Evolutionary conservation across 2,113 vertebrate genomes (phyloP).

Genomic region (Martes martes): DNA sequence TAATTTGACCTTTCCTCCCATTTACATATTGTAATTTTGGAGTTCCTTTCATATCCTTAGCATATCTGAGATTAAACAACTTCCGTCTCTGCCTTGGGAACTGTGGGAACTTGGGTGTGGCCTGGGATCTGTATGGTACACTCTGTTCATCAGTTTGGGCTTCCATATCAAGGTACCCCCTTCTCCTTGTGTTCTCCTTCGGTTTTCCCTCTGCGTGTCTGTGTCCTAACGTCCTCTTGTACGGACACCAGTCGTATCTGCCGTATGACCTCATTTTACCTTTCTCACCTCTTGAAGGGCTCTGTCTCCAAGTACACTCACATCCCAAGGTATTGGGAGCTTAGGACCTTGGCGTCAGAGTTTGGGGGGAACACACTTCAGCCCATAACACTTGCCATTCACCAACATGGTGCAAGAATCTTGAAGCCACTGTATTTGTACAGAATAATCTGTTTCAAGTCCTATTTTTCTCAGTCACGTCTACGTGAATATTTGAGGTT

Average conservation of each 20-base stretch:
- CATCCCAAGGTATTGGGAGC: not conserved
- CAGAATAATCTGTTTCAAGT: conserved; percentile 33
- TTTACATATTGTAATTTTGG: not conserved
- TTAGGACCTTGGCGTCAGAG: not conserved
- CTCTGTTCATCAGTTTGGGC: not conserved
- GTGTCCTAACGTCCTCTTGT: not conserved
- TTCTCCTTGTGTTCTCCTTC: not conserved
- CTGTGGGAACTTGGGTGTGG: not conserved
- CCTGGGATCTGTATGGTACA: not conserved
- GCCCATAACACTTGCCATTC: not conserved
- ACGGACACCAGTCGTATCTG: not conserved
- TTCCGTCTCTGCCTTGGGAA: not conserved
- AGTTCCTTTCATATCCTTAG: not conserved
- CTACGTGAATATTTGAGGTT: conserved; percentile 47
- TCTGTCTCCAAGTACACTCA: not conserved
- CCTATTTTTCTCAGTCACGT: not conserved
- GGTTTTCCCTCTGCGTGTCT: not conserved
- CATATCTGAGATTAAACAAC: not conserved
- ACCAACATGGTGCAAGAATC: not conserved
- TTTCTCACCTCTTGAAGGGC: not conserved
- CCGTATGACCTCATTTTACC: not conserved
- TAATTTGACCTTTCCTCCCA: not conserved
- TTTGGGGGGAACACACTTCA: not conserved
- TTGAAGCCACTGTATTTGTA: not conserved
- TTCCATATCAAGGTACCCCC: not conserved